Evolutionary conservation across 2,797 vertebrate species (phyloP), one percentile per base, ranked within the genome.

Genomic region (Simalia tracyae): DNA sequence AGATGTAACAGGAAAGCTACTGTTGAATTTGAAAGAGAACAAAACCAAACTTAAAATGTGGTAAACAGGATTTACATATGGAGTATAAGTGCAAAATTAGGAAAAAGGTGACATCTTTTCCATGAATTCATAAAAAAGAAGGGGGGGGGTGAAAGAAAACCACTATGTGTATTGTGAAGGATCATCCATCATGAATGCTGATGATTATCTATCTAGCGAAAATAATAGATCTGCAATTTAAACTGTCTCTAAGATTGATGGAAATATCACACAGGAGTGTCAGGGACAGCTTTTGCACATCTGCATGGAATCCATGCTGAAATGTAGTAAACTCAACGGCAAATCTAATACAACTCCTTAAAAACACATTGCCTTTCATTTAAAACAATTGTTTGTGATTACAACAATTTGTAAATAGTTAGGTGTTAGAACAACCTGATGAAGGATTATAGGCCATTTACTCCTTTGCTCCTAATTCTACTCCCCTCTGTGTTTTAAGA

Each of bases 151-250:
- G 24, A 12, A n/a, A 89, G n/a, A n/a, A 1, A 15, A n/a, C 90
- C 54, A 4, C 0, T 0, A 94, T 19, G 61, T 91, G 56, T 1
- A 0, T 90, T 96, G 93, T 92, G 81, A 54, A 92, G 90, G 54
- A 50, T 24, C 54, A 93, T 2, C 46, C 61, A 63, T 31, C 87
- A 90, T 66, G 87, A 8, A 85, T 14, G 1, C 56, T 60, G 11
- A 19, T 84, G 60, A 93, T 66, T 72, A 93, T 88, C 5, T 90
- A 31, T 90, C 24, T 50, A 84, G 54, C 81, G 57, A 26, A 90
- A 91, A 94, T 87, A 91, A 42, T 24, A 46, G 15, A 90, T 66
- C n/a, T 93, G 14, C 17, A 92, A 92, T 24, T 94, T 92, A 93
- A 88, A 63, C 28, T 92, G 61, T 72, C 87, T 87, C 84, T 64